Evolutionary conservation across 2,888 invertebrate genomes (phyloP), one percentile per base, ranked within the genome.

Genomic region (Xylota segnis): DNA sequence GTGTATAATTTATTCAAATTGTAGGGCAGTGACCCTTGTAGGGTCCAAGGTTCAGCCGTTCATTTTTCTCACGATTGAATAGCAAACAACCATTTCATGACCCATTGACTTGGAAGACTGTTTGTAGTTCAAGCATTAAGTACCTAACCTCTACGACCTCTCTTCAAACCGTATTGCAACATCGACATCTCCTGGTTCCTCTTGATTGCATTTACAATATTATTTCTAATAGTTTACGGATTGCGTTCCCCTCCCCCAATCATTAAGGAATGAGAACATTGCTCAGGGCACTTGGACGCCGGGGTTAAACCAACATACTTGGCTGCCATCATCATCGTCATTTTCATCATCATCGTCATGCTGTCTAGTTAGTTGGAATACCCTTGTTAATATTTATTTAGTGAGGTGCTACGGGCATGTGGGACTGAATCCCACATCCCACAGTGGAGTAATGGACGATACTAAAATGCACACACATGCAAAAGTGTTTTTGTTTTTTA

Each of bases 321-420:
- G 45, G 43, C 50, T 10, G 7, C 18, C 52, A 71, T 66, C 59
- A 45, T 27, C 16, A 47, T 72, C 43, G 43, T 65, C 52, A 43
- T 65, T 58, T 7, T 65, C 45, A 43, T 66, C 58, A 37, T 56
- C 54, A 37, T 76, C 34, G 14, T 70, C 50, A 29, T 77, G 52
- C 12, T 70, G 56, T 78, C 68, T 70, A 65, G 83, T 79, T 79
- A 79, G 75, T 84, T 66, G 79, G 75, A 71, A 59, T 61, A 79
- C 58, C 61, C 71, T 68, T 75, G 75, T 84, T 79, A 65, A 79
- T 83, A 83, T 83, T 83, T 78, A 74, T 78, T 79, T 66, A 76
- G 75, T 75, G 52, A 70, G 79, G 65, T 75, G 75, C 79, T 79
- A 58, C 74, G 68, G 79, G 84, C 79, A 63, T 45, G 58, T 52